These are phyloP conservation scores for Eupithecia vulgata DNA, from an alignment of 2,888 invertebrate genomes.

Conservation along the genomic window DNA sequence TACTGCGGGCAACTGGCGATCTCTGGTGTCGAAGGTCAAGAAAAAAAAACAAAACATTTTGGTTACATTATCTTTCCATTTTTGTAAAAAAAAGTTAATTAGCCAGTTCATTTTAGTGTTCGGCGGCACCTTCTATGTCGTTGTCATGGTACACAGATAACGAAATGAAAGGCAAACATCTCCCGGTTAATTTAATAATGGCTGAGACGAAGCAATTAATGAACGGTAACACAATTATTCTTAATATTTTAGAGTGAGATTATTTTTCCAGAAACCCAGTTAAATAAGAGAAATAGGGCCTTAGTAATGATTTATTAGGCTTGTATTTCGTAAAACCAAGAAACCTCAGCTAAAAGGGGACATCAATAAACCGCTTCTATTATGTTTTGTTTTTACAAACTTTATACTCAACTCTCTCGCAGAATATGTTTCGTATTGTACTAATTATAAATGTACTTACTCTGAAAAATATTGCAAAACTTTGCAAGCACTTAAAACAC, in stretches of 20 bases:
- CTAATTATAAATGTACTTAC: not conserved
- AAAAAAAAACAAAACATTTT: not conserved
- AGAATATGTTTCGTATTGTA: not conserved
- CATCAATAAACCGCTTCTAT: not conserved
- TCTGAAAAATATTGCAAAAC: not conserved
- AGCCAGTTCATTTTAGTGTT: not conserved
- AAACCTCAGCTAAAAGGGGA: not conserved
- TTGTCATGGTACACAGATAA: slow-evolving; percentile 7
- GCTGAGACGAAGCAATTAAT: slow-evolving; percentile 1
- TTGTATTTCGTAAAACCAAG: not conserved
- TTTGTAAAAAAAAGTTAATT: not conserved
- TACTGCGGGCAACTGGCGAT: not conserved
- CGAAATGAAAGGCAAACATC: slow-evolving; percentile 18
- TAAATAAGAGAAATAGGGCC: not conserved
- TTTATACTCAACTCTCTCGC: not conserved
- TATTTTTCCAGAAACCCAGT: not conserved
- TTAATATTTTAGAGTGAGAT: not conserved
- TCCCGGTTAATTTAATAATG: slow-evolving; percentile 20
- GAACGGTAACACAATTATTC: slow-evolving; percentile 3
- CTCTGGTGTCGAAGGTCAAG: not conserved
- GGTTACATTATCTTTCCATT: not conserved
- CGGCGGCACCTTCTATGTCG: slow-evolving; percentile 28
- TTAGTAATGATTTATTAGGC: not conserved
- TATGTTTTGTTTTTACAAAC: not conserved
- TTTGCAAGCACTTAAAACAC: not conserved